Base-by-base conservation (phyloP, 2,113 vertebrate genomes). In the Microtus pennsylvanicus region DNA sequence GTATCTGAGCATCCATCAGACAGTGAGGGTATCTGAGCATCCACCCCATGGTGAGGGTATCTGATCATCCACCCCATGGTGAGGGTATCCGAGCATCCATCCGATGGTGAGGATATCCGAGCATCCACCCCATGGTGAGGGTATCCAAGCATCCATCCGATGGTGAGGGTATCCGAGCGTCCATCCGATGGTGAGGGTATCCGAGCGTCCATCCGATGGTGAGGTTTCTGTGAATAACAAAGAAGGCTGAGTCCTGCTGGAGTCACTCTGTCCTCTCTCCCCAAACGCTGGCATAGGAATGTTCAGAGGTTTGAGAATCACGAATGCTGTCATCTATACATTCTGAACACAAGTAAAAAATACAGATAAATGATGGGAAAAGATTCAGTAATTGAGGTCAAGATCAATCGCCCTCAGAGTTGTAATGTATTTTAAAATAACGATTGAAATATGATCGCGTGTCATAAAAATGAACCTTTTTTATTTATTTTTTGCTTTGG, bases 271-370 rank as follows among this genome's bases (percentile, higher is more conserved):
- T 61, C n/a, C 5, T 10, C 21, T 45, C 16, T 9, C 78, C 11
- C 38, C 5, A 74, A 42, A 77, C 26, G 77, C 14, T 69, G 26
- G 38, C 55, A 81, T 58, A 72, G 80, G 35, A 93, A 90, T 61
- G 38, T 13, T 77, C 87, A 52, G n/a, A 76, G 19, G 13, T 69
- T 45, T 67, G 45, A 94, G 52, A 4, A 1, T 69, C 74, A 35
- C 33, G 26, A 85, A 95, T 61, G n/a, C 77, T 96, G 81, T 77
- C 76, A 87, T 38, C 65, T 38, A 42, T 82, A 75, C 75, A 94
- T 77, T 96, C 89, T 38, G 81, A 95, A 55, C 47, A 65, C 67
- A 96, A 30, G 50, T 91, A 22, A 89, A 91, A 94, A 70, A 69
- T 21, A 65, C 24, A 38, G 45, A 82, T 55, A 82, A 75, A 50